Evolutionary conservation across 2,888 invertebrate genomes (phyloP).

Genomic region (Syrphus vitripennis): DNA sequence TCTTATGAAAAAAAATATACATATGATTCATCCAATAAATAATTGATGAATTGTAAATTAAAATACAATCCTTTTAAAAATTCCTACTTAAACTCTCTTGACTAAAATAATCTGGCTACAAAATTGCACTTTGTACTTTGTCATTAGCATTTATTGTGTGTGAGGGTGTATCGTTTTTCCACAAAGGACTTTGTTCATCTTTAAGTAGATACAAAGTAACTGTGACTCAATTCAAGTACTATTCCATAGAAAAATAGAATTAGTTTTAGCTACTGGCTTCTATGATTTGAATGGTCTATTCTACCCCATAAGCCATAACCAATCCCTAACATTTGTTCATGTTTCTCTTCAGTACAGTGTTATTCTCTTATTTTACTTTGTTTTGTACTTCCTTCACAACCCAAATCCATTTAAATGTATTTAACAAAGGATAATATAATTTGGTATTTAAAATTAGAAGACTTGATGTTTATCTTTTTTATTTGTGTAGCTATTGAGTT

Average conservation of each 20-base stretch:
- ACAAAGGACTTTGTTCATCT: neutral
- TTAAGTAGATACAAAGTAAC: neutral
- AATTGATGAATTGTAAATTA: too few species aligned
- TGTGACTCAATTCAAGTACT: neutral
- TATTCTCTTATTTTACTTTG: neutral
- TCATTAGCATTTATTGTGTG: too few species aligned
- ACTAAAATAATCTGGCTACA: too few species aligned
- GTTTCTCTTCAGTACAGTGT: neutral
- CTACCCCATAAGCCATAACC: neutral
- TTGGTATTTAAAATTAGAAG: neutral
- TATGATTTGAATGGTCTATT: neutral
- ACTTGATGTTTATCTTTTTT: neutral
- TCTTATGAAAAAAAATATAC: too few species aligned
- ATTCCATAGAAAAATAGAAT: neutral
- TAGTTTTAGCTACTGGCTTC: neutral
- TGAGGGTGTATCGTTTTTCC: neutral
- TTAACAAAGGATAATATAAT: neutral
- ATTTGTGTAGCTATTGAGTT: neutral
- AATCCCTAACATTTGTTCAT: neutral
- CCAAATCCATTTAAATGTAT: neutral
- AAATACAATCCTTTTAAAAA: too few species aligned
- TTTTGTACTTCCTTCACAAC: neutral
- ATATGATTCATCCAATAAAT: too few species aligned
- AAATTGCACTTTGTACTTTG: too few species aligned
- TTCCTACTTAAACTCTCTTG: too few species aligned